phyloP scores from a whole-genome alignment of 2,888 invertebrate species.

The Therioaphis trifolii region DNA sequence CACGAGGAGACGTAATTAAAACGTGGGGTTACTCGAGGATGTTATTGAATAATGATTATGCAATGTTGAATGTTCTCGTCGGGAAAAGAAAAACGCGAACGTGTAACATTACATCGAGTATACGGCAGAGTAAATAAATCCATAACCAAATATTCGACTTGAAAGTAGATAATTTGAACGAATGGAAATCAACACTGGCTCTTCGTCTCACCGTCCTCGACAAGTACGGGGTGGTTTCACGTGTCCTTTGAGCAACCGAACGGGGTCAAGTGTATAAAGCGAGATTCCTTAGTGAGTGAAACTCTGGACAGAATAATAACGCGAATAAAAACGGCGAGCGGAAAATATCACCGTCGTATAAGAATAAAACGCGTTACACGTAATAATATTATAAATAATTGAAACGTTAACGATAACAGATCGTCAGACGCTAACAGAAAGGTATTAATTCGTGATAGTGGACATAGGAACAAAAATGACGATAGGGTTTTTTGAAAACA shows the following conservation, averaged over 20 bases:
- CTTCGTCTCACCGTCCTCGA: background rate
- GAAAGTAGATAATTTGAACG: slow-evolving; percentile 6
- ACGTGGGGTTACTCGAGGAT: background rate
- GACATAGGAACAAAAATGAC: too few species aligned
- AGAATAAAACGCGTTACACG: too few species aligned
- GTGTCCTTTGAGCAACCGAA: background rate
- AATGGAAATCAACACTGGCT: background rate
- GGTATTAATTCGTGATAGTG: too few species aligned
- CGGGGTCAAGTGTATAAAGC: slow-evolving; percentile 9
- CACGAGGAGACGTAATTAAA: background rate
- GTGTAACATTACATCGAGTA: background rate
- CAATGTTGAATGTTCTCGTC: background rate
- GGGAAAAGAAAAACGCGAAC: background rate
- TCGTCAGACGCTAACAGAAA: too few species aligned
- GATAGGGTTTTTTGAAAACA: too few species aligned
- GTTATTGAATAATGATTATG: background rate
- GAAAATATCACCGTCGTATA: too few species aligned
- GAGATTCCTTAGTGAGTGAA: slow-evolving; percentile 1
- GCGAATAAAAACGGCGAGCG: background rate
- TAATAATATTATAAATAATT: too few species aligned
- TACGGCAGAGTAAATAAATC: background rate
- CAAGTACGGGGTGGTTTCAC: background rate
- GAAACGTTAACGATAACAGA: too few species aligned
- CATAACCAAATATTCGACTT: background rate
- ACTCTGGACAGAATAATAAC: background rate